These are phyloP conservation scores for Chromoteleia sp. DNA, from an alignment of 2,888 invertebrate species.

Conservation along the genomic window DNA sequence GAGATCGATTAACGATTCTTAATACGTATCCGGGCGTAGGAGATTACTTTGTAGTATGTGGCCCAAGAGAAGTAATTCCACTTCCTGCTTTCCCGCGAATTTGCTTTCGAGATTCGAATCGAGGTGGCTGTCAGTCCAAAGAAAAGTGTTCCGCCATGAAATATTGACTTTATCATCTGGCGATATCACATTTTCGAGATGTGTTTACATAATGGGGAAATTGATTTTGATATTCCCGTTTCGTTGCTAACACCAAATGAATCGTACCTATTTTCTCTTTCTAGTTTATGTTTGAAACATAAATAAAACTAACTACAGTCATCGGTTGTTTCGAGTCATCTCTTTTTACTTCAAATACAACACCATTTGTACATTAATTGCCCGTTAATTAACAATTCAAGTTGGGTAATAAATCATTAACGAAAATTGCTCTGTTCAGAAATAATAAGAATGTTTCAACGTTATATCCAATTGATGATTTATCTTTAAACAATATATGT, in stretches of 20 bases:
- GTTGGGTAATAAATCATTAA: no score
- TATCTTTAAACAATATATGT: no score
- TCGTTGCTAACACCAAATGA: background rate
- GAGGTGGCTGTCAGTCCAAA: constrained; percentile 34
- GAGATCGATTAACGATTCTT: constrained; percentile 55
- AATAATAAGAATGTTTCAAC: no score
- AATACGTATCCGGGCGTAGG: constrained; percentile 40
- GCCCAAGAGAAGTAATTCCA: constrained; percentile 32
- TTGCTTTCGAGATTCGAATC: constrained; percentile 63
- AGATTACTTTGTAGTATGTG: constrained; percentile 51
- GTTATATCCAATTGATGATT: no score
- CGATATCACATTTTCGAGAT: constrained; percentile 12
- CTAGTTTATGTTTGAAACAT: background rate
- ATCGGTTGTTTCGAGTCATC: no score
- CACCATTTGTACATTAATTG: no score
- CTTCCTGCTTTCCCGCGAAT: constrained; percentile 63
- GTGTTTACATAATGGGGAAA: constrained; percentile 25
- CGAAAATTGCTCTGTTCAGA: no score
- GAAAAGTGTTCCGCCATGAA: constrained; percentile 51
- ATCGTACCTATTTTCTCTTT: background rate
- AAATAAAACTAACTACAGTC: no score
- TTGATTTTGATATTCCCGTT: constrained; percentile 12
- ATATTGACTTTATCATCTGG: constrained; percentile 46
- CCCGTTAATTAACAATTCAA: no score
- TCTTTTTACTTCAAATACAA: no score